phyloP scores from a whole-genome alignment of 2,113 vertebrate species.

The Sphaerodactylus townsendi region DNA sequence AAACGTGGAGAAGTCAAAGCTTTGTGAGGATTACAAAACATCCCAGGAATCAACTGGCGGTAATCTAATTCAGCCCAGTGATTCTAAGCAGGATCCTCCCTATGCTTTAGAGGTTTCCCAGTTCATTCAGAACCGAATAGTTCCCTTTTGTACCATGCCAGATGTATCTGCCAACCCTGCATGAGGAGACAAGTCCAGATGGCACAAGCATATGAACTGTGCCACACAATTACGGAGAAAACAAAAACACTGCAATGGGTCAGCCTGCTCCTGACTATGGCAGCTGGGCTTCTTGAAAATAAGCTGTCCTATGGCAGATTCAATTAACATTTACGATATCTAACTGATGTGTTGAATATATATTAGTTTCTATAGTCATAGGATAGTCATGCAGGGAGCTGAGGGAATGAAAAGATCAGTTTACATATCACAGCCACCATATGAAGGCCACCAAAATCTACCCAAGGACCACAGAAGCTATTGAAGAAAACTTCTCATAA shows the following conservation, averaged over 20 bases:
- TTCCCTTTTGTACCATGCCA: neutral
- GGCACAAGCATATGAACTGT: neutral
- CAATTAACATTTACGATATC: neutral
- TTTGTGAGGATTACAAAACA: no score
- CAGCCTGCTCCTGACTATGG: neutral
- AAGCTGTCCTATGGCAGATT: neutral
- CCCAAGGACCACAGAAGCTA: neutral
- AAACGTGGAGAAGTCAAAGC: no score
- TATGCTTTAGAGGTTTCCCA: neutral
- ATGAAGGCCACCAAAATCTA: neutral
- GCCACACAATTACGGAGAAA: neutral
- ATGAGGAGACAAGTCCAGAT: neutral
- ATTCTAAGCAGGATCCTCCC: no score
- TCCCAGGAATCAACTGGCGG: no score
- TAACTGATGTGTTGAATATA: neutral
- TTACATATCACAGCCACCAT: no score
- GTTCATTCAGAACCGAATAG: neutral
- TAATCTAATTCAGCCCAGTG: no score
- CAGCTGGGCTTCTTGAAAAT: neutral
- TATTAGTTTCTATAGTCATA: neutral
- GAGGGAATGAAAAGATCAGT: neutral
- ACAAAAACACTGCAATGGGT: neutral
- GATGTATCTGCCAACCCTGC: neutral
- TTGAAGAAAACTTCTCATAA: neutral
- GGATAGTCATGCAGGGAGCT: neutral